Percentiles rank a stretch among this genome's conserved stretches.
Conservation (phyloP, 1,140 invertebrate species). For the Parasteatoda tepidariorum region DNA sequence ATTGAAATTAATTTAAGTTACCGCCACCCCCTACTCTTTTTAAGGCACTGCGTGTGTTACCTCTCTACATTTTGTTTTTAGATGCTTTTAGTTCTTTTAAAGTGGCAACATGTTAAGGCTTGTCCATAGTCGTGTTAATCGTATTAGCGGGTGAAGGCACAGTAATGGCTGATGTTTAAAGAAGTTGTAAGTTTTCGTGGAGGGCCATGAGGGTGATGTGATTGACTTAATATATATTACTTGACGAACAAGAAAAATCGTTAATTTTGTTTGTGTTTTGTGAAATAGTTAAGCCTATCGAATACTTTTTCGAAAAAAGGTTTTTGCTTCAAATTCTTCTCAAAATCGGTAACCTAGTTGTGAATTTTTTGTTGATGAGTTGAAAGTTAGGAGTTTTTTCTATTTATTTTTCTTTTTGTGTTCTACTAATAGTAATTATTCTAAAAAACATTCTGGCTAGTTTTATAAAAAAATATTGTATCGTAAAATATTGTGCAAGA, state of each 20-base stretch:
- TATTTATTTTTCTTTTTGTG: no score
- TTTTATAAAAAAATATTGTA: no score
- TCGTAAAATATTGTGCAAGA: no score
- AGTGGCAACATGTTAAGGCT: constrained; percentile 40
- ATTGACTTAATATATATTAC: neutral
- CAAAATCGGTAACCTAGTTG: no score
- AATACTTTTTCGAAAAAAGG: no score
- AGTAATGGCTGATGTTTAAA: neutral
- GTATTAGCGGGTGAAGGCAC: constrained; percentile 26
- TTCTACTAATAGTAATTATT: no score
- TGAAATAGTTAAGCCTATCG: no score
- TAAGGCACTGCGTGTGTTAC: neutral
- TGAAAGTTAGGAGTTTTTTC: no score
- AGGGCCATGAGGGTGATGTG: neutral
- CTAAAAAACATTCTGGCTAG: no score
- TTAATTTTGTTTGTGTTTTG: no score
- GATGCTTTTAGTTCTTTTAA: neutral
- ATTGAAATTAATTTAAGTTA: constrained; percentile 57
- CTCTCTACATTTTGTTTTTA: constrained; percentile 1
- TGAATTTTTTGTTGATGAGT: no score
- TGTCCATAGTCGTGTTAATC: constrained; percentile 34
- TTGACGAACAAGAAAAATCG: neutral
- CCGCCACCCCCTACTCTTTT: constrained; percentile 44
- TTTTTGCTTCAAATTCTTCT: no score
- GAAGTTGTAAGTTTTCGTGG: neutral